Conservation (phyloP, 2,797 vertebrate species). For the Vireo griseus region DNA sequence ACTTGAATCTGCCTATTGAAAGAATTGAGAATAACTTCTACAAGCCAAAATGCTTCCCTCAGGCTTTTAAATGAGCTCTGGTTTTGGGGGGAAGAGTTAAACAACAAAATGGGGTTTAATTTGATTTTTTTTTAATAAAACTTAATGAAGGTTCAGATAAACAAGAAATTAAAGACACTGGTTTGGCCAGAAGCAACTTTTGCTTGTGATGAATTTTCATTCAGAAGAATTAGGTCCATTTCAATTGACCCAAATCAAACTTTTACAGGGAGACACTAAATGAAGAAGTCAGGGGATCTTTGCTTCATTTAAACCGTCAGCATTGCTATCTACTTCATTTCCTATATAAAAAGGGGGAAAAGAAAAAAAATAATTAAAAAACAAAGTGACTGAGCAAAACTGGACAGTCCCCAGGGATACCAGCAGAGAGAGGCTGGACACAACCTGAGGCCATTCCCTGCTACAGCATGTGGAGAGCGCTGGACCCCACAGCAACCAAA, state of each 20-base stretch:
- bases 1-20: background rate
- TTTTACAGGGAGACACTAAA: background rate
- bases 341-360: background rate
- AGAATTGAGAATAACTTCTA: background rate
- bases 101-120: background rate
- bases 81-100: background rate
- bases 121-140: background rate
- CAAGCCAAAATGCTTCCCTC: background rate
- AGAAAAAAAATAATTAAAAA: background rate
- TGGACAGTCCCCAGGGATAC: background rate
- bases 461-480: rapidly evolving
- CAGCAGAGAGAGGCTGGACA: background rate
- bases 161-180: background rate
- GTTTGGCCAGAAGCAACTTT: background rate
- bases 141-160: background rate
- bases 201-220: background rate
- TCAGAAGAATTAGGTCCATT: background rate
- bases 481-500: background rate
- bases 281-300: background rate
- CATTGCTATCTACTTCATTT: background rate
- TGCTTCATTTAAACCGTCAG: background rate
- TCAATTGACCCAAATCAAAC: background rate
- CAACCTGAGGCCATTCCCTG: rapidly evolving
- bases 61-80: background rate
- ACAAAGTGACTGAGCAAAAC: background rate